phyloP scores from a whole-genome alignment of 2,113 vertebrate genomes.

The Tamias sibiricus region DNA sequence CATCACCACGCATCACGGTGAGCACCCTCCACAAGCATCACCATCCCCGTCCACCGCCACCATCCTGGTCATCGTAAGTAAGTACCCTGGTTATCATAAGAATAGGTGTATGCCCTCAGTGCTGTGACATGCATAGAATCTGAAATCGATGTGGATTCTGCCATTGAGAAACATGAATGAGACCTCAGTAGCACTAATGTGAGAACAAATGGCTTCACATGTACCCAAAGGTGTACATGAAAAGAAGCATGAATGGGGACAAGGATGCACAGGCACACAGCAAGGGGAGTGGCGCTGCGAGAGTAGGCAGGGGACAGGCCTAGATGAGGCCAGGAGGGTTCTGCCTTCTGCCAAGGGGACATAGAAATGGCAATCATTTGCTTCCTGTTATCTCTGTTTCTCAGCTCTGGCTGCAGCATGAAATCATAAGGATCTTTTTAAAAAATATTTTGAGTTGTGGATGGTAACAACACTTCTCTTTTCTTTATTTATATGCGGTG shows the following conservation, averaged over 20 bases:
- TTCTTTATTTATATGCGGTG: too few relatives aligned
- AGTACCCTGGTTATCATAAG: not conserved
- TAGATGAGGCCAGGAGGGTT: not conserved
- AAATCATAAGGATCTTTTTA: not conserved
- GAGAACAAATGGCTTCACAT: not conserved
- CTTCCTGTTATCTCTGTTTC: not conserved
- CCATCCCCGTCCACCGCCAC: not conserved
- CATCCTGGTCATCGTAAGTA: fast-evolving
- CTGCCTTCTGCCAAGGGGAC: not conserved
- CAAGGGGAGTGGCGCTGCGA: not conserved
- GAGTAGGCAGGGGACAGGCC: not conserved
- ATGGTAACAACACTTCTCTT: too few relatives aligned
- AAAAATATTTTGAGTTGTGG: too few relatives aligned
- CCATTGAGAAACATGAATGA: not conserved
- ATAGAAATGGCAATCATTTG: not conserved
- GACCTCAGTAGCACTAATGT: not conserved
- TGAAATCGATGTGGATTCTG: not conserved
- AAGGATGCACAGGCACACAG: fast-evolving
- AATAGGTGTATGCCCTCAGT: not conserved
- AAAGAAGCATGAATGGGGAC: not conserved
- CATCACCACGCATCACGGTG: too few relatives aligned
- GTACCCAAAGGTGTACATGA: not conserved
- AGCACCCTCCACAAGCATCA: not conserved
- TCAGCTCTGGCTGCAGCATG: not conserved
- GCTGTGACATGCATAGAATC: not conserved